These are phyloP conservation scores for Oryzias melastigma DNA, from an alignment of 2,113 vertebrate genomes.

Conservation along the genomic window DNA sequence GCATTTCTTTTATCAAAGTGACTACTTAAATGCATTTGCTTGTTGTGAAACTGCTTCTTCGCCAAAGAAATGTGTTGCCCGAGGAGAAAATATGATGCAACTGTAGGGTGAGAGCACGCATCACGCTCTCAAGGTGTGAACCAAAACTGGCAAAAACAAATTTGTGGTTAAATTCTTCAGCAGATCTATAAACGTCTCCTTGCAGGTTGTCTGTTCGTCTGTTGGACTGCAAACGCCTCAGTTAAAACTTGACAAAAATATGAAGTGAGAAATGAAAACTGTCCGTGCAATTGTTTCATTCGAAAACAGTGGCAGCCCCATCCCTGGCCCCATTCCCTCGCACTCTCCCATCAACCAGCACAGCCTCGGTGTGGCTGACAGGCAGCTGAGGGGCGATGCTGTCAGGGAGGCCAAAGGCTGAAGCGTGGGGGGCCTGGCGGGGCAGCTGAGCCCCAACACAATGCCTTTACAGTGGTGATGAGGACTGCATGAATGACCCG, in stretches of 20 bases:
- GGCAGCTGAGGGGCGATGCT: constrained; percentile 61
- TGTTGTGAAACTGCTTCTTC: constrained; percentile 1
- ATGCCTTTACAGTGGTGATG: constrained; percentile 76
- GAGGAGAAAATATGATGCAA: no score
- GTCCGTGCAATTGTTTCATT: neutral
- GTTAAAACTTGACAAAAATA: neutral
- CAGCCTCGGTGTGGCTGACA: constrained; percentile 47
- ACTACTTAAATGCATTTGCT: neutral
- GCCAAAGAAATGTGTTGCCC: neutral
- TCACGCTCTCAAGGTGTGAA: constrained; percentile 24
- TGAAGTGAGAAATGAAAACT: neutral
- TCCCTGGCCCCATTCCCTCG: constrained; percentile 11
- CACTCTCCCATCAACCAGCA: constrained; percentile 18
- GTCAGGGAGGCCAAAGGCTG: constrained; percentile 65
- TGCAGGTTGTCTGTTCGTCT: neutral
- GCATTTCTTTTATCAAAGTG: neutral
- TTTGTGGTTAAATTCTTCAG: neutral
- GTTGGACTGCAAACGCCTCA: neutral
- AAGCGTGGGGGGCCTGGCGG: constrained; percentile 56
- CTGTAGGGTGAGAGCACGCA: neutral
- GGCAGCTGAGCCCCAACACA: constrained; percentile 65
- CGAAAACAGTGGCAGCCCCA: constrained; percentile 7
- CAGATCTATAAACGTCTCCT: constrained; percentile 5
- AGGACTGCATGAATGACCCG: constrained; percentile 73
- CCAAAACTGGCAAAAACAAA: neutral